These are phyloP conservation scores for Aurelia coerulea DNA, from an alignment of 30 jellyfish, hydroid and myxozoan species.

Conservation along the genomic window DNA sequence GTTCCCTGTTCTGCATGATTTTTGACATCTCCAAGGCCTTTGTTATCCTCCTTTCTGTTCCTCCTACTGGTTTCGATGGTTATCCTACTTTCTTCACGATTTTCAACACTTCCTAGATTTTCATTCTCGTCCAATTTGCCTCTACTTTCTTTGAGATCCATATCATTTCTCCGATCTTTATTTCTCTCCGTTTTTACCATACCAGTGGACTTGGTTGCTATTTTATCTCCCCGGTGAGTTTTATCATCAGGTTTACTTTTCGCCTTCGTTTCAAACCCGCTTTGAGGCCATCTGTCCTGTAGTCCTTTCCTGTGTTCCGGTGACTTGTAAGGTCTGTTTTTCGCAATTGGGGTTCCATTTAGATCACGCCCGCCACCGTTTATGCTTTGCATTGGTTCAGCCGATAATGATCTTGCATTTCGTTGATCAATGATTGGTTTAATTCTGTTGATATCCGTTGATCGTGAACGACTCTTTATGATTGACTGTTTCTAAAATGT, in stretches of 20 bases:
- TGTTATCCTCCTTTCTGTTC: not conserved
- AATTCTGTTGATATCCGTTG: conserved; percentile 11
- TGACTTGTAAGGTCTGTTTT: not conserved
- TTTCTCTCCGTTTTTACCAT: too few species aligned
- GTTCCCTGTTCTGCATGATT: not conserved
- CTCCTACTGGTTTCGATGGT: not conserved
- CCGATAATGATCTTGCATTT: conserved; percentile 24
- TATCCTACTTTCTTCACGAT: not conserved
- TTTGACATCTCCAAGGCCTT: not conserved
- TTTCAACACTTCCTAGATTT: too few species aligned
- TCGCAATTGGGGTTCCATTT: not conserved
- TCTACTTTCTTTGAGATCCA: too few species aligned
- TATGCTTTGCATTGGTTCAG: conserved; percentile 25
- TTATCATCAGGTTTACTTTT: too few species aligned
- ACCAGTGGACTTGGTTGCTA: too few species aligned
- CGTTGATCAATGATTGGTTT: not conserved
- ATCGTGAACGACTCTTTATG: conserved; percentile 3
- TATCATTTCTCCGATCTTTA: too few species aligned
- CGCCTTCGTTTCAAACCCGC: too few species aligned
- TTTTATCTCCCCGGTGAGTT: too few species aligned
- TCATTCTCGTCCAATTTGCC: too few species aligned
- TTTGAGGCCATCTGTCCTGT: too few species aligned
- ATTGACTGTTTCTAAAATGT: too few species aligned
- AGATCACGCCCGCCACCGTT: not conserved
- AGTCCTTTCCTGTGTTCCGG: not conserved